Evolutionary conservation across 2,113 vertebrate species (phyloP), one percentile per base, ranked within the genome.

Genomic region (Glareola pratincola): DNA sequence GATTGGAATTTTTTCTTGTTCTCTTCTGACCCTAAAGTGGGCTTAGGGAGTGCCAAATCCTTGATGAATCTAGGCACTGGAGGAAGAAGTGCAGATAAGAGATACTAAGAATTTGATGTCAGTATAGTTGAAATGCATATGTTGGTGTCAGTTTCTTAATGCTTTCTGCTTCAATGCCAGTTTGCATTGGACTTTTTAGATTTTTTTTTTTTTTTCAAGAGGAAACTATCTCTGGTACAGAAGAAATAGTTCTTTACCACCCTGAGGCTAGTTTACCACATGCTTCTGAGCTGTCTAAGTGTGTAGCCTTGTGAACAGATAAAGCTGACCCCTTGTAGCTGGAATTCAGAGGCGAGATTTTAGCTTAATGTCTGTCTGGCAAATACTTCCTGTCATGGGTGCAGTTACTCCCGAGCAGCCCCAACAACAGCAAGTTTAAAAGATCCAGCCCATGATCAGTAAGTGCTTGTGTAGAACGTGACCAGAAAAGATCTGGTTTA

Each of bases 401-500:
- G 74, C 62, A 72, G 59, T 84, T 89, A n/a, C 43, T 85, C 73
- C 57, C 39, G 68, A 39, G 34, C 88, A 95, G 48, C 43, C 79
- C 66, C 47, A 53, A 30, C n/a, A 78, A 64, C 29, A 78, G 64
- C 60, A 78, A 72, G 15, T 95, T 89, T 87, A 8, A 71, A 94
- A 88, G 60, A 51, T 78, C 56, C 73, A 84, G 53, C 51, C 50
- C 29, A 3, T 2, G 14, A 56, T 94, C 72, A 74, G 71, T 69
- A 67, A 76, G 41, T 63, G 24, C 43, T 90, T 91, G 76, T 75
- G 73, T 51, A 88, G 69, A 94, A 94, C 27, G 24, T 92, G 83
- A 94, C 60, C 9, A 0, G 84, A 89, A 96, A 96, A 90, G 56
- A 72, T 92, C 63, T 91, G 79, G 7, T 94, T 95, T 87, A 94